phyloP scores from a whole-genome alignment of 2,113 vertebrate genomes.

The Ardeotis arabs region DNA sequence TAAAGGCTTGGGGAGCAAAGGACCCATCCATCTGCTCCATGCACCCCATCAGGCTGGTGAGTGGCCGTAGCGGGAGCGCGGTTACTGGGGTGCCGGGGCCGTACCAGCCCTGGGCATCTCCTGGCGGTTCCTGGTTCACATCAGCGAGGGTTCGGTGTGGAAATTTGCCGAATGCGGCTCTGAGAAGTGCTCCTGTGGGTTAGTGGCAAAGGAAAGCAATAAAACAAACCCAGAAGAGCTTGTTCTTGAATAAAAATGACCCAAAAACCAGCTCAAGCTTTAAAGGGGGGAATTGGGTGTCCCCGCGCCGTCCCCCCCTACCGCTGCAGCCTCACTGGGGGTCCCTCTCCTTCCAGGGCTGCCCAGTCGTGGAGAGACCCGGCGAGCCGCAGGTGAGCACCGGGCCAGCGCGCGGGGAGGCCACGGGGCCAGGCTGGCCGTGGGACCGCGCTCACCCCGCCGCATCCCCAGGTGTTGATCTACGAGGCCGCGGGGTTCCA shows the following conservation, averaged over 20 bases:
- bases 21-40: constrained; percentile 85
- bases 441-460: neutral
- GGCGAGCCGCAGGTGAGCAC: constrained; percentile 86
- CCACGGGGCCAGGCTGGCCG: rapidly evolving
- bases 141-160: neutral
- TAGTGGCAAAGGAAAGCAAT: neutral
- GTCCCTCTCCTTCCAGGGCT: constrained; percentile 78
- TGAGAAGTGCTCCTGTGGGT: neutral
- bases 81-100: neutral
- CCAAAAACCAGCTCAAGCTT: neutral
- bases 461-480: constrained; percentile 78
- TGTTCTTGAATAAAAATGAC: neutral
- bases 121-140: rapidly evolving
- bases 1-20: constrained; percentile 86
- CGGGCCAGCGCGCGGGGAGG: rapidly evolving
- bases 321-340: neutral
- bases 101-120: neutral
- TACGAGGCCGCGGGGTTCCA: constrained; percentile 85
- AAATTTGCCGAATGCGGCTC: rapidly evolving
- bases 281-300: neutral
- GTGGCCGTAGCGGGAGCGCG: neutral
- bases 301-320: neutral
- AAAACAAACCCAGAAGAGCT: neutral
- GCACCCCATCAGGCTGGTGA: constrained; percentile 90
- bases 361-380: constrained; percentile 86